Base-by-base conservation (phyloP, 2,113 vertebrate species). In the Argyrosomus japonicus region DNA sequence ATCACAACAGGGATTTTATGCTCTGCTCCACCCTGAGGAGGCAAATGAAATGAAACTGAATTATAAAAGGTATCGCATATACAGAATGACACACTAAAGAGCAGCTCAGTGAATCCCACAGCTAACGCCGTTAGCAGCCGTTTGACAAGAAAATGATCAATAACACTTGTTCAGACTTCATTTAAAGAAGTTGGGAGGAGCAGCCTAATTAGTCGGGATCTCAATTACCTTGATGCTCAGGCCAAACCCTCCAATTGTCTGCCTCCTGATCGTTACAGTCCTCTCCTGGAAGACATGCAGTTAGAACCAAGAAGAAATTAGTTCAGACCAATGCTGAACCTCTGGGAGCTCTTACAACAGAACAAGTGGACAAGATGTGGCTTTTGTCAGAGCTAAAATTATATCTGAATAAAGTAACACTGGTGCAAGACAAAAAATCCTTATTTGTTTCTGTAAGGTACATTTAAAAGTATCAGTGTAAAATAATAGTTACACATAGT, bases 1-100 rank as follows among this genome's bases (percentile, higher is more conserved):
- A 99, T 95, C 36, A 99, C 97, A 91, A 99, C 98, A 84, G 98
- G 98, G 94, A 99, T 99, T 91, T 97, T 98, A 95, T 99, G 98
- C 84, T 99, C 98, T 10, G 98, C 97, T 93, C 98, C 98, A 84
- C 98, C 98, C 98, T 99, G 81, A 61, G 90, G 95, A 89, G 89
- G n/a, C 72, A 72, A 93, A 82, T 92, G 86, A 58, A 84, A 82
- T 92, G 83, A 61, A 79, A 83, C 8, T 43, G 3, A 82, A 68
- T 68, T 13, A 75, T 19, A 53, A 5, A 5, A 75, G 56, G 72
- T 51, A 47, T 45, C 81, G 48, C 54, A 75, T 40, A 51, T 21
- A 17, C 68, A 75, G 32, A 77, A 27, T 9, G 10, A 68, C 53
- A 60, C 65, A 63, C 40, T 54, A 5, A 48, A 64, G n/a, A 74